Percentiles rank a stretch among this genome's conserved stretches.
Conservation (phyloP, 2,888 invertebrate genomes). For the Cerceris ruficornis region DNA sequence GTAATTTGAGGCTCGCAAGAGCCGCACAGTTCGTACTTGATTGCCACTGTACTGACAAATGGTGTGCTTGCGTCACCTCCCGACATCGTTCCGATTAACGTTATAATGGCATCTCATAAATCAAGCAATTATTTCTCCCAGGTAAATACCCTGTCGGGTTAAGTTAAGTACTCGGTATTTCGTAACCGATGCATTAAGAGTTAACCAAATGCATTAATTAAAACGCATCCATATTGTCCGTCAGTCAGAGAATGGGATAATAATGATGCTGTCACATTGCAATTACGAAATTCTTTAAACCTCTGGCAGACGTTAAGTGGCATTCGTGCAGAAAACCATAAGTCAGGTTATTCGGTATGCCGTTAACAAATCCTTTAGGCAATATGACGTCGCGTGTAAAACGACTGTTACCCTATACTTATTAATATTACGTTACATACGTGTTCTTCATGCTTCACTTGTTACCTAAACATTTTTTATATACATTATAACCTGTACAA, state of each 20-base stretch:
- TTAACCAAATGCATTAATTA: no score
- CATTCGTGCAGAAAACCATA: conserved; percentile 10
- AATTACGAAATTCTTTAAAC: neutral
- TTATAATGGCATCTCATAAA: neutral
- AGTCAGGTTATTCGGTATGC: conserved; percentile 1
- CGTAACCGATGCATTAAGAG: neutral
- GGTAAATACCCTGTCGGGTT: neutral
- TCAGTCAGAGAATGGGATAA: neutral
- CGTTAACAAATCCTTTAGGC: neutral
- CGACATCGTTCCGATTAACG: conserved; percentile 2
- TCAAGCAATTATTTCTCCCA: neutral
- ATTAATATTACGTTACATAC: neutral
- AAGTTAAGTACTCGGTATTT: neutral
- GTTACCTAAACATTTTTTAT: neutral
- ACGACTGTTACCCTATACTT: neutral
- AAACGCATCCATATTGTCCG: no score
- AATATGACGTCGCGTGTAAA: conserved; percentile 16
- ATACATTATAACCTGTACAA: neutral
- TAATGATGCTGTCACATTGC: neutral
- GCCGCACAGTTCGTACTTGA: neutral
- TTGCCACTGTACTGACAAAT: neutral
- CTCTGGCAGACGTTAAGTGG: neutral
- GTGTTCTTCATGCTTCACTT: conserved; percentile 2
- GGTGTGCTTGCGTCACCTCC: neutral
- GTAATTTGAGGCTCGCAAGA: conserved; percentile 29